phyloP scores from a whole-genome alignment of 2,888 invertebrate species.

The Drosophila gaucha region DNA sequence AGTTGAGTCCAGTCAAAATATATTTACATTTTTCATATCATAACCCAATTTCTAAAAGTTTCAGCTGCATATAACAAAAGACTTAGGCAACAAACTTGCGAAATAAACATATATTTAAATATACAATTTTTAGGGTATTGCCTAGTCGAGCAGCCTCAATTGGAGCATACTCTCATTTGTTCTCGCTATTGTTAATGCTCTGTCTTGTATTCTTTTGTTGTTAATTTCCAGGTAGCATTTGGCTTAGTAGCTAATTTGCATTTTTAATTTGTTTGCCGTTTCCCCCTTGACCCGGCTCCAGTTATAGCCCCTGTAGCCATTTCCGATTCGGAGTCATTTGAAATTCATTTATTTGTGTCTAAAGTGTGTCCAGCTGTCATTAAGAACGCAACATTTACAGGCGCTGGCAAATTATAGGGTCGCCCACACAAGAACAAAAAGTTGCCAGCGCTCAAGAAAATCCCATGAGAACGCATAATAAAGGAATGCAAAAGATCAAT shows the following conservation, averaged over 20 bases:
- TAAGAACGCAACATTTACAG: slow-evolving; percentile 34
- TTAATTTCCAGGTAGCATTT: slow-evolving; percentile 31
- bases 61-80: slow-evolving; percentile 50
- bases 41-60: not conserved
- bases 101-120: slow-evolving; percentile 17
- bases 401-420: slow-evolving; percentile 41
- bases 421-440: slow-evolving; percentile 42
- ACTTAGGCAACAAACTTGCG: slow-evolving; percentile 70
- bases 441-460: not conserved
- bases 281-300: slow-evolving; percentile 1
- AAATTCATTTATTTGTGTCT: slow-evolving; percentile 42
- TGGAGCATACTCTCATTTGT: slow-evolving; percentile 9
- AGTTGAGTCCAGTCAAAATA: not conserved
- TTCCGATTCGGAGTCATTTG: slow-evolving; percentile 37
- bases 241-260: slow-evolving; percentile 57
- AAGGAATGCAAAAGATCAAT: slow-evolving; percentile 57
- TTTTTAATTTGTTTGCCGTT: slow-evolving; percentile 63
- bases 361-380: slow-evolving; percentile 43
- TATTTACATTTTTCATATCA: not conserved
- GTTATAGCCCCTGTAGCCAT: slow-evolving; percentile 22
- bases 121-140: slow-evolving; percentile 23
- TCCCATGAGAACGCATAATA: slow-evolving; percentile 25
- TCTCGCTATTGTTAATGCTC: slow-evolving; percentile 5
- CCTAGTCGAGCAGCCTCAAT: not conserved
- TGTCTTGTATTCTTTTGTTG: slow-evolving; percentile 31